A percentile compares a stretch with the other conserved stretches of the same genome.
phyloP scores from a whole-genome alignment of 2,888 invertebrate species.

The Thera obeliscata region DNA sequence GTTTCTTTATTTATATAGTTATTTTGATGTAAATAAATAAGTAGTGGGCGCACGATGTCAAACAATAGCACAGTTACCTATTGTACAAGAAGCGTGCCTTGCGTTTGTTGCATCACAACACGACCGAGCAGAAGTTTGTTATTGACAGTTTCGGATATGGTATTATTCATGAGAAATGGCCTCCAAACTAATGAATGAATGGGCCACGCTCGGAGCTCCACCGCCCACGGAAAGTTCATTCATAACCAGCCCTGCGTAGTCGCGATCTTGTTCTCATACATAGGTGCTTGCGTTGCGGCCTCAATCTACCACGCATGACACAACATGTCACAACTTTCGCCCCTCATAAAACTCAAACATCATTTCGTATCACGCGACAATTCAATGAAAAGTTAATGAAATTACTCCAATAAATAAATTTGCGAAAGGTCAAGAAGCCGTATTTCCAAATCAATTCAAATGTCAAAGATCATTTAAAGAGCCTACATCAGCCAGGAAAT shows the following conservation, averaged over 20 bases:
- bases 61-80: slow-evolving; percentile 5
- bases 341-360: slow-evolving; percentile 1
- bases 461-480: slow-evolving; percentile 48
- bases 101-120: slow-evolving; percentile 20
- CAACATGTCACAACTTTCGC: slow-evolving; percentile 30
- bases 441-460: slow-evolving; percentile 39
- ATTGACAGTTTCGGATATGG: slow-evolving; percentile 75
- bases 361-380: slow-evolving; percentile 6
- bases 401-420: slow-evolving; percentile 16
- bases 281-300: slow-evolving; percentile 47
- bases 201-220: slow-evolving; percentile 62
- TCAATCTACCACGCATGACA: slow-evolving; percentile 42
- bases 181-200: slow-evolving; percentile 81
- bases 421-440: slow-evolving; percentile 35
- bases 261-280: slow-evolving; percentile 65
- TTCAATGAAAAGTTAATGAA: slow-evolving; percentile 2
- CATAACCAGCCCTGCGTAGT: slow-evolving; percentile 76
- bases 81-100: slow-evolving; percentile 5
- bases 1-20: neutral
- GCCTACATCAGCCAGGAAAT: slow-evolving; percentile 27
- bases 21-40: slow-evolving; percentile 2
- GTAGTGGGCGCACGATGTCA: slow-evolving; percentile 9
- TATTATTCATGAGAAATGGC: slow-evolving; percentile 80
- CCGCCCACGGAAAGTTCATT: slow-evolving; percentile 79
- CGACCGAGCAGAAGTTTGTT: slow-evolving; percentile 48